phyloP scores from a whole-genome alignment of 2,888 invertebrate species.

The Netelia melanura region DNA sequence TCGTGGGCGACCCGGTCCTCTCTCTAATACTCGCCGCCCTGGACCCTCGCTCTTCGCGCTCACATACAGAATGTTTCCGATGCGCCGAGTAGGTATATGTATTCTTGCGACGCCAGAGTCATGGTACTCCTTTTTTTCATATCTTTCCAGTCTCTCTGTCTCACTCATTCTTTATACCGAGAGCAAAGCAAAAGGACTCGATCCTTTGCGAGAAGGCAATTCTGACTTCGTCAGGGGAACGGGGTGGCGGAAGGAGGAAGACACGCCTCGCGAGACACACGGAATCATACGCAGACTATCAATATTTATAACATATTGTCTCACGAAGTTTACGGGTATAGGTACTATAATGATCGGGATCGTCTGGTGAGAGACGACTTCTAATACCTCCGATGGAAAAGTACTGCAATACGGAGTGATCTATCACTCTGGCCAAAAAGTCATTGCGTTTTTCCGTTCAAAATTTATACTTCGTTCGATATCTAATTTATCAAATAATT shows the following conservation, averaged over 20 bases:
- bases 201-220: slow-evolving; percentile 56
- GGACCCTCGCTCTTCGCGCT: slow-evolving; percentile 56
- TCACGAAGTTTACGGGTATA: slow-evolving; percentile 78
- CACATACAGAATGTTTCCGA: slow-evolving; percentile 44
- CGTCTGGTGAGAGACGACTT: slow-evolving; percentile 41
- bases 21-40: slow-evolving; percentile 76
- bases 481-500: too few species aligned
- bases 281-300: slow-evolving; percentile 74
- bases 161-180: slow-evolving; percentile 39
- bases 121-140: slow-evolving; percentile 32
- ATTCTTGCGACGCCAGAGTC: slow-evolving; percentile 53
- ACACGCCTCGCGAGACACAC: slow-evolving; percentile 64
- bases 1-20: slow-evolving; percentile 83
- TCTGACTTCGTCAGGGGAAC: slow-evolving; percentile 36
- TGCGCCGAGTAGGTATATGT: slow-evolving; percentile 23
- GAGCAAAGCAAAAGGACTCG: slow-evolving; percentile 37
- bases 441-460: background rate
- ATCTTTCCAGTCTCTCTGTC: slow-evolving; percentile 52
- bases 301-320: slow-evolving; percentile 84
- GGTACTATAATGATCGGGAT: slow-evolving; percentile 68
- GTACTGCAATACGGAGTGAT: slow-evolving; percentile 34
- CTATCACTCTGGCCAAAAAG: slow-evolving; percentile 13
- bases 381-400: slow-evolving; percentile 49
- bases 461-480: too few species aligned
- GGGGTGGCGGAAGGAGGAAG: slow-evolving; percentile 67